A percentile compares a stretch with the other conserved stretches of the same genome.
Evolutionary conservation across 2,888 invertebrate species (phyloP).

Genomic region (Acheta domesticus): DNA sequence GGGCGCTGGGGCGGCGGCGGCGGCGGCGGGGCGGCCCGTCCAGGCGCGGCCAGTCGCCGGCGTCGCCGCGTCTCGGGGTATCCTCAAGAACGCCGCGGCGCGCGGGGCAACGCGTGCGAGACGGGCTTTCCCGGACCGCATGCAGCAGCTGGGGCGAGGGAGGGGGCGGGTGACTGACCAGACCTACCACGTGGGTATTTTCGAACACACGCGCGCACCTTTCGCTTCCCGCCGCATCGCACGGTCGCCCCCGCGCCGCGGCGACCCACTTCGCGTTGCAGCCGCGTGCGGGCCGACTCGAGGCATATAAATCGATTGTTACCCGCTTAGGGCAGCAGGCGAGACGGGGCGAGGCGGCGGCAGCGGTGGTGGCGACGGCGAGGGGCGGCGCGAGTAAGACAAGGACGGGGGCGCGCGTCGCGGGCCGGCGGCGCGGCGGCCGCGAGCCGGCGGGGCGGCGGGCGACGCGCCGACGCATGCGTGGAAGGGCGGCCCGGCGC

Average conservation of each 20-base stretch:
- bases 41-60: too few relatives aligned
- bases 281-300: background rate
- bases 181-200: constrained; percentile 4
- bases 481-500: constrained; percentile 54
- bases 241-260: background rate
- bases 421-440: background rate
- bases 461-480: constrained; percentile 20
- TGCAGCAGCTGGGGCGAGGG: background rate
- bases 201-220: constrained; percentile 10
- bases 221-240: background rate
- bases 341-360: background rate
- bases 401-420: constrained; percentile 18
- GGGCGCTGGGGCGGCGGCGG: too few relatives aligned
- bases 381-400: background rate
- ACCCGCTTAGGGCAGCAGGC: background rate
- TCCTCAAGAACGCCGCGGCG: too few relatives aligned
- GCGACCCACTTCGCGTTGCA: background rate
- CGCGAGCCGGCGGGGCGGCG: constrained; percentile 10
- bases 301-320: constrained; percentile 18
- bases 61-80: too few relatives aligned
- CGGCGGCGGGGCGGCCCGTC: too few relatives aligned
- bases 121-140: background rate
- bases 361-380: background rate
- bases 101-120: background rate
- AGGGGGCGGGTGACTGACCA: background rate